These are phyloP conservation scores for Seriola quinqueradiata DNA, from an alignment of 2,113 vertebrate genomes.

Conservation along the genomic window DNA sequence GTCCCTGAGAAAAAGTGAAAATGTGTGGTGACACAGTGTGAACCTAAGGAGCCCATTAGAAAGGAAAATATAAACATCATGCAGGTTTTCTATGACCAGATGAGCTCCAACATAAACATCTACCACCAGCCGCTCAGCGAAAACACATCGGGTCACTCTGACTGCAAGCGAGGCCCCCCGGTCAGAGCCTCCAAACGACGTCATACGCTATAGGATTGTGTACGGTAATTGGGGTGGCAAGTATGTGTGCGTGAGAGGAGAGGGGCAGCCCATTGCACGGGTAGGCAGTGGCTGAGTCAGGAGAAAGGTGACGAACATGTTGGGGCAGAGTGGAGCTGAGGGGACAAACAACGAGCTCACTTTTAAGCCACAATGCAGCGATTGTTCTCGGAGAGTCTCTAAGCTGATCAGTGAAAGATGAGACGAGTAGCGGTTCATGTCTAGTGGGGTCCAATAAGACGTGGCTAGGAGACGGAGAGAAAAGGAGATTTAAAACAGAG, in stretches of 20 bases:
- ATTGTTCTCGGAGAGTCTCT: constrained; percentile 55
- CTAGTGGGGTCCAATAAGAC: constrained; percentile 25
- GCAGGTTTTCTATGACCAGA: constrained; percentile 39
- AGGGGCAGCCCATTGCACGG: constrained; percentile 27
- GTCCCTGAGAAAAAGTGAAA: constrained; percentile 21
- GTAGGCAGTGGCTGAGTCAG: constrained; percentile 37
- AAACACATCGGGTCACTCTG: constrained; percentile 17
- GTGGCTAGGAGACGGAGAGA: background rate
- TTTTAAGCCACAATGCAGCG: constrained; percentile 35
- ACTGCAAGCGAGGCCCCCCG: constrained; percentile 14
- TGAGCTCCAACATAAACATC: constrained; percentile 59
- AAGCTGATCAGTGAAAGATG: constrained; percentile 44
- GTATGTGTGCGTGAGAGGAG: constrained; percentile 29
- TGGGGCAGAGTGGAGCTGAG: background rate
- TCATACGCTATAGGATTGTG: constrained; percentile 36
- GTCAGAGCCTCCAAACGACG: constrained; percentile 32
- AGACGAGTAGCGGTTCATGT: constrained; percentile 34
- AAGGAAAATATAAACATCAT: constrained; percentile 55
- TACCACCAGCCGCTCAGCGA: constrained; percentile 5
- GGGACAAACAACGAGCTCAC: constrained; percentile 27
- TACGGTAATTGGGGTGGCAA: constrained; percentile 30
- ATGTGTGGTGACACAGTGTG: constrained; percentile 38
- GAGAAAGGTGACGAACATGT: constrained; percentile 6
- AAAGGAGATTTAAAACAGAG: constrained; percentile 29
- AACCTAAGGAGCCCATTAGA: constrained; percentile 37